These are phyloP conservation scores for Pocillopora verrucosa DNA, from an alignment of 64 coral and sea anemone species.

Conservation along the genomic window DNA sequence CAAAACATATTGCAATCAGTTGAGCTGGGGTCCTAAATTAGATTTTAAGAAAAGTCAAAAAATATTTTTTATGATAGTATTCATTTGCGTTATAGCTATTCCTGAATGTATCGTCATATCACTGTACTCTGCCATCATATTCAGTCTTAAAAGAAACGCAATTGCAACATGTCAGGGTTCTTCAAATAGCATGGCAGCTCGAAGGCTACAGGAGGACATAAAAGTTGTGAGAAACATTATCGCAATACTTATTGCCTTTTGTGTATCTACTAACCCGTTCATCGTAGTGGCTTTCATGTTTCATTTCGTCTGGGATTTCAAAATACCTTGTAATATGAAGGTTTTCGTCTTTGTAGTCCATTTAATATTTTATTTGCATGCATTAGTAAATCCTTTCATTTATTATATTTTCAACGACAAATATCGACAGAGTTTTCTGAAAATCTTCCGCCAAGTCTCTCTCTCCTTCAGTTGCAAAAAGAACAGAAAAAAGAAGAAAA, in stretches of 20 bases:
- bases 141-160: conserved; percentile 2
- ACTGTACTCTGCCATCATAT: conserved; percentile 37
- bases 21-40: conserved; percentile 6
- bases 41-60: not conserved
- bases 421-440: not conserved
- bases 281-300: not conserved
- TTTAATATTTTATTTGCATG: not conserved
- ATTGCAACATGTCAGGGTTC: not conserved
- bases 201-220: not conserved
- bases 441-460: not conserved
- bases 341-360: not conserved
- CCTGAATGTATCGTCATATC: not conserved
- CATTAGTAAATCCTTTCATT: not conserved
- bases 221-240: not conserved
- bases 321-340: not conserved
- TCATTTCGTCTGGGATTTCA: not conserved
- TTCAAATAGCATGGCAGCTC: not conserved
- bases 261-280: not conserved
- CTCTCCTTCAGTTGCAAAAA: too few relatives aligned
- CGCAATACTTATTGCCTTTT: not conserved
- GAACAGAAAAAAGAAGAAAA: too few relatives aligned
- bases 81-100: not conserved
- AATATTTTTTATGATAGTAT: not conserved
- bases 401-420: not conserved
- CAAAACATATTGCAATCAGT: conserved; percentile 6